Base-by-base conservation (phyloP, 2,797 vertebrate genomes). In the Gastrophryne carolinensis region DNA sequence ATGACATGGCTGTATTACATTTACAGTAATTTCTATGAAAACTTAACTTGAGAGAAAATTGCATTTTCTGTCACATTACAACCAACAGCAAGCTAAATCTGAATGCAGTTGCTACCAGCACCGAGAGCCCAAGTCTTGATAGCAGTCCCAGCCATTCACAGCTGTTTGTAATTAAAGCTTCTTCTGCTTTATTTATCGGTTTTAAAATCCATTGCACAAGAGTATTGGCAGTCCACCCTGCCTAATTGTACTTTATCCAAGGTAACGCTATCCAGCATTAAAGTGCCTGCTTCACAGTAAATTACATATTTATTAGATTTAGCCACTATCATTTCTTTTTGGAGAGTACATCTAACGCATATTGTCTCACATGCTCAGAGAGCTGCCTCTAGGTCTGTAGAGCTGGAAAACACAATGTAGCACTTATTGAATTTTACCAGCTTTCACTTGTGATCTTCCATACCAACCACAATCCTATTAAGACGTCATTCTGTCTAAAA, bases 301-400 rank as follows among this genome's bases (percentile, higher is more conserved):
- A 75, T 75, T 68, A 68, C 63, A 75, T 53, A 75, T 75, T 75
- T 75, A 75, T 75, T 60, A 60, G 63, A 60, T 68, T 75, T 50
- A 67, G 73, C 23, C n/a, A 67, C 54, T 60, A 65, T 74, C 54
- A 67, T 75, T 67, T 75, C 30, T 23, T 61, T 68, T 58, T 68
- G 73, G 54, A 67, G 34, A 58, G 53, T 35, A 57, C 63, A 35
- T 49, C 54, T 52, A 67, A 61, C 64, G 61, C 44, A 9, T 35
- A 60, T 61, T 57, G 44, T 60, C 64, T 57, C 29, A 58, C 54
- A 56, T 56, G 44, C n/a, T 44, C 26, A 12, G n/a, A 56, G 19
- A 37, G 39, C 32, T 60, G 53, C 30, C 44, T 68, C 24, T 15
- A 37, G 27, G 27, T 52, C 39, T 75, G 52, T 54, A 41, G 61